Evolutionary conservation across 1,140 invertebrate species (phyloP).

Genomic region (Adoxophyes honmai): DNA sequence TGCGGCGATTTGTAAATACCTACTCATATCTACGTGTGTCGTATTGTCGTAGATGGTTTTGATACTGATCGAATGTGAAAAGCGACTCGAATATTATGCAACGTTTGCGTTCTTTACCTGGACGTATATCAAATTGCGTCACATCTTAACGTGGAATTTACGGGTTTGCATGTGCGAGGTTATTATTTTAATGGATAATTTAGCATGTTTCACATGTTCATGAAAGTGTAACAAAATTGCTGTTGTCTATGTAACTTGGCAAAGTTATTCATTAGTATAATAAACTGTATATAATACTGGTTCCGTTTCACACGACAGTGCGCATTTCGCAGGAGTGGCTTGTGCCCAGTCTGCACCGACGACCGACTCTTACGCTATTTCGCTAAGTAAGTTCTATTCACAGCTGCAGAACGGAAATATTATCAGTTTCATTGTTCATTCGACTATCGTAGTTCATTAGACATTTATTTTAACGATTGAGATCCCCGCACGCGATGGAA

Average conservation of each 20-base stretch:
- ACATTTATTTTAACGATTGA: conserved; percentile 48
- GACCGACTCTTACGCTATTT: conserved; percentile 32
- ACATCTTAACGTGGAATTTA: too few species aligned
- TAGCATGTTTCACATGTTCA: too few species aligned
- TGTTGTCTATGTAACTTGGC: not conserved
- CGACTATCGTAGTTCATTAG: conserved; percentile 45
- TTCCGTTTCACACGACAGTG: not conserved
- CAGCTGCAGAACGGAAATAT: conserved; percentile 61
- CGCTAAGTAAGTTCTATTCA: conserved; percentile 59
- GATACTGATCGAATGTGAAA: too few species aligned
- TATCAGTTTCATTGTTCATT: conserved; percentile 48
- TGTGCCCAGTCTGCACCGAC: conserved; percentile 17
- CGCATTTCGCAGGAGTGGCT: not conserved
- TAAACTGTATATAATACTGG: conserved; percentile 9
- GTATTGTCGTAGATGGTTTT: too few species aligned
- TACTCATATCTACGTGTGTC: too few species aligned
- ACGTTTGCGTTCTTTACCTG: too few species aligned
- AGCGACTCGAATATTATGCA: too few species aligned
- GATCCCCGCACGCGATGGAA: conserved; percentile 53
- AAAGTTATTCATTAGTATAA: conserved; percentile 12
- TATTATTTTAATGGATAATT: too few species aligned
- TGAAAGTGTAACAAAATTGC: too few species aligned
- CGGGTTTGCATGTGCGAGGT: too few species aligned
- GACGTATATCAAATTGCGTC: too few species aligned
- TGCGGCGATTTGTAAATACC: too few species aligned